Evolutionary conservation across 2,113 vertebrate species (phyloP), one percentile per base, ranked within the genome.

Genomic region (Rhineura floridana): DNA sequence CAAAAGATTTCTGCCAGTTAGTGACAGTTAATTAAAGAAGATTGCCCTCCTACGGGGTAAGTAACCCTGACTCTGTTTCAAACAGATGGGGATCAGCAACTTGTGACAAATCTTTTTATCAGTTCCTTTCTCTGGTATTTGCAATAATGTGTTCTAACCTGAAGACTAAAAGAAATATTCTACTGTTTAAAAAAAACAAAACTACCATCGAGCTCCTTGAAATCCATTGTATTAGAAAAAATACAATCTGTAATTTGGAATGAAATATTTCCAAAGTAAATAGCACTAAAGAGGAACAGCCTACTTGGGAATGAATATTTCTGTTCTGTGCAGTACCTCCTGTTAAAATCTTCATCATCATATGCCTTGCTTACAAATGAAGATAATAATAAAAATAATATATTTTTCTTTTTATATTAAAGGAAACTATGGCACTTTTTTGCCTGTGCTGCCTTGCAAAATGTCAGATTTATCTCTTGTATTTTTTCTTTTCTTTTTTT

Each of bases 21-120:
- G 59, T 10, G 48, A 83, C 42, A 78, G 0, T 2, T 88, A 89
- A 86, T 69, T 84, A 80, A 77, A 88, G 87, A 85, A 46, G 28
- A 63, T 93, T 91, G 90, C 80, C 30, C 48, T 44, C 44, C 87
- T 52, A 44, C 12, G 70, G 85, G 2, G 77, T 23, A 5, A 65
- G 39, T 1, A 59, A 59, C 12, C 0, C 6, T 63, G 25, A 2
- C 28, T 73, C 46, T 65, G 1, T n/a, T 3, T 44, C 78, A 78
- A 44, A 42, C 83, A 79, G 46, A 6, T 0, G 0, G 30, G 7
- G 7, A 33, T 30, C 4, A 52, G 69, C 48, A 4, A 83, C 30
- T 69, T 72, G 76, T 63, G 0, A 0, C 3, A 52, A 50, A 17
- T 52, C 52, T 81, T 23, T 59, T 52, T 72, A 23, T 72, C 78